Evolutionary conservation across 2,888 invertebrate species (phyloP), one percentile per base, ranked within the genome.

Genomic region (Eilema caniola): DNA sequence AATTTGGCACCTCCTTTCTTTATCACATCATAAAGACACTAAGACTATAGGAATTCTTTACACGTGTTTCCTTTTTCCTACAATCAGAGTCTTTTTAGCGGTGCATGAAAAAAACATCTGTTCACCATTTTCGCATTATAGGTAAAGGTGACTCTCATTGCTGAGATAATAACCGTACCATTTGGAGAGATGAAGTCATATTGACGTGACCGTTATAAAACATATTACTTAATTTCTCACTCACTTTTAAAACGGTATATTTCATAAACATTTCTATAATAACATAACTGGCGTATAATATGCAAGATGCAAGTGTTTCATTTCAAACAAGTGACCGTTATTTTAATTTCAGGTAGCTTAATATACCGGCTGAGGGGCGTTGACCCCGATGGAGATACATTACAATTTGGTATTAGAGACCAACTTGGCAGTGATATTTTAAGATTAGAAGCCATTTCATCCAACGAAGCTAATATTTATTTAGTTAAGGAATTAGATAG

Each of bases 401-500:
- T 99, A 79, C 96, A 96, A 81, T 99, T 99, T 91, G 98, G 98
- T 67, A 96, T 98, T 75, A 96, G 97, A 86, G 97, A 97, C 79
- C 97, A 98, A 83, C 96, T 97, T 64, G 98, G 97, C 85, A 97
- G 97, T 92, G 97, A 98, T 90, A 96, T 98, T 79, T 96, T 99
- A 89, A 96, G 97, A 89, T 97, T 99, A 85, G 98, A 98, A 95
- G 98, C 97, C 93, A 96, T 96, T 84, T 97, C 97, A 84, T 95
- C 96, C 84, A 97, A 97, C 90, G 98, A 98, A 96, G 98, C 98
- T 82, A 97, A 98, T 92, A 96, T 99, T 86, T 98, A 97, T 93
- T 96, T 99, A 90, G 97, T 97, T 93, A 98, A 98, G 95, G 97
- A 98, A 94, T 96, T 99, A 86, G 99, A 99, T 95, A 96, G 98